A percentile compares a stretch with the other conserved stretches of the same genome.
Evolutionary conservation across 2,797 vertebrate genomes (phyloP).

Genomic region (Phoxinus dragarum): DNA sequence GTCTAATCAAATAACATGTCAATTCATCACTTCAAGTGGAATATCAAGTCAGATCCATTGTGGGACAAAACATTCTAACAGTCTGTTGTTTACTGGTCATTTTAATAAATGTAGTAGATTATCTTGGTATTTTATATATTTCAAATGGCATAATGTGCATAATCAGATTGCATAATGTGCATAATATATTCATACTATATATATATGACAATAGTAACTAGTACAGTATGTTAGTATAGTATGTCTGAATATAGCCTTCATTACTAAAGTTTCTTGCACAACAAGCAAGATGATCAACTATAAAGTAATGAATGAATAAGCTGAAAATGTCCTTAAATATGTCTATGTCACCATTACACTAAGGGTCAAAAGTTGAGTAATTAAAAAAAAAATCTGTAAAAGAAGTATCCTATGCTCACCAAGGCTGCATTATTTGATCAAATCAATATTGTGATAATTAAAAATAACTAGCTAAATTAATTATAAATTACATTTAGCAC

Average conservation of each 20-base stretch:
- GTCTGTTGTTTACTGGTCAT: background rate
- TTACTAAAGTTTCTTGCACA: background rate
- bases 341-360: no score
- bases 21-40: background rate
- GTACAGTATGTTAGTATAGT: background rate
- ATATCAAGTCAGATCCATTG: background rate
- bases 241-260: background rate
- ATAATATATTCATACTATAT: background rate
- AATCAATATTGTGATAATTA: no score
- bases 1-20: background rate
- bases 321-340: background rate
- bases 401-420: no score
- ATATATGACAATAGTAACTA: background rate
- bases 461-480: no score
- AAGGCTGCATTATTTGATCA: no score
- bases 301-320: background rate
- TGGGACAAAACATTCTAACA: background rate
- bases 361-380: no score
- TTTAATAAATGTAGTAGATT: background rate
- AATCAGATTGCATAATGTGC: no score
- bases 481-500: no score
- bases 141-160: background rate
- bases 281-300: background rate
- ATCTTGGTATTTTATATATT: background rate
- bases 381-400: no score